Conservation (phyloP, 1,140 invertebrate species). For the Anastrepha obliqua region DNA sequence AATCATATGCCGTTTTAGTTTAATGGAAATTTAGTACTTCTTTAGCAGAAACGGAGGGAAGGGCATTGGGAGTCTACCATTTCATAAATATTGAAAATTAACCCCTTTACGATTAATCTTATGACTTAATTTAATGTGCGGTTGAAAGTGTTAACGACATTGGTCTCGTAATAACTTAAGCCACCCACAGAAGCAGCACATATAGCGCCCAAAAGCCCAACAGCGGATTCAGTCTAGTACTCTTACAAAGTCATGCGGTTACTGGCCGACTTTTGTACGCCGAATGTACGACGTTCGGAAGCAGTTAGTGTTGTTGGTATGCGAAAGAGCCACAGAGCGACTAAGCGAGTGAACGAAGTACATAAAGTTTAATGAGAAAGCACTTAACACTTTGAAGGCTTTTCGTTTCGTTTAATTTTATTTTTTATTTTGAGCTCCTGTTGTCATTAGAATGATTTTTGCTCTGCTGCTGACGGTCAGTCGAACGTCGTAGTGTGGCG, state of each 20-base stretch:
- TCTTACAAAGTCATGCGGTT: not conserved
- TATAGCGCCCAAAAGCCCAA: not conserved
- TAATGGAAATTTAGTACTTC: not conserved
- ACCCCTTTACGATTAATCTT: constrained; percentile 62
- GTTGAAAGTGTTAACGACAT: constrained; percentile 72
- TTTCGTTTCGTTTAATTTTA: constrained; percentile 57
- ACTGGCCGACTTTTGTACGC: not conserved
- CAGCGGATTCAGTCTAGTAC: constrained; percentile 3
- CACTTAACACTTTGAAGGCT: constrained; percentile 73
- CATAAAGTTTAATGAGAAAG: constrained; percentile 74
- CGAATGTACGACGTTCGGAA: not conserved
- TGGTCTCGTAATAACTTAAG: constrained; percentile 69
- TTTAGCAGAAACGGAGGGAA: not conserved
- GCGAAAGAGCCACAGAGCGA: no score
- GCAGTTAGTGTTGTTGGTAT: not conserved
- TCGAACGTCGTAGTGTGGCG: constrained; percentile 46
- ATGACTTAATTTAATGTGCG: constrained; percentile 72
- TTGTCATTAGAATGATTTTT: constrained; percentile 73
- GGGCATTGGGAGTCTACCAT: not conserved
- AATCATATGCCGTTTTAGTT: not conserved
- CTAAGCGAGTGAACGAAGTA: constrained; percentile 60
- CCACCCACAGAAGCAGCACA: constrained; percentile 13
- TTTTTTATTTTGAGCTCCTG: constrained; percentile 30
- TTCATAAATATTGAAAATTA: constrained; percentile 32
- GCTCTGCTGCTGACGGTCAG: constrained; percentile 57